These are phyloP conservation scores for Bolinopsis microptera DNA, from an alignment of 37 sponge, comb jelly and placozoan species.

Conservation along the genomic window DNA sequence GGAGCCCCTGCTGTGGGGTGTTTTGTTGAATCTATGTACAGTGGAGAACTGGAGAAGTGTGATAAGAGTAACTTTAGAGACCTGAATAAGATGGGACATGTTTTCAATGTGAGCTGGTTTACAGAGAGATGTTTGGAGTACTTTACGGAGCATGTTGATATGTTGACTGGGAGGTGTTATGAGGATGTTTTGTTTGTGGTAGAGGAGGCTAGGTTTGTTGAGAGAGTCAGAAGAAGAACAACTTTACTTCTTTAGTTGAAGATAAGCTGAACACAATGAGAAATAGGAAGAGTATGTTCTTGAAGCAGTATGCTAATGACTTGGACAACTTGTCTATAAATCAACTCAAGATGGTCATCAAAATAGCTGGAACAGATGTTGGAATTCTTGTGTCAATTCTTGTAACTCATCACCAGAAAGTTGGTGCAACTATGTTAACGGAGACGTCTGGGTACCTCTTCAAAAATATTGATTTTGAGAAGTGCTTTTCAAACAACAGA, in stretches of 20 bases:
- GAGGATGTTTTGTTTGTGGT: neutral
- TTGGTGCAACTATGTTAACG: neutral
- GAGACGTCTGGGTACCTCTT: neutral
- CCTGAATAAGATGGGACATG: neutral
- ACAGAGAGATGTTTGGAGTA: neutral
- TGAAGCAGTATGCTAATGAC: neutral
- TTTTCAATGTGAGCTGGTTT: neutral
- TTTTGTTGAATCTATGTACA: neutral
- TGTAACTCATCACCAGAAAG: neutral
- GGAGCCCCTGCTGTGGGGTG: neutral
- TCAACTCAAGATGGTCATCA: neutral
- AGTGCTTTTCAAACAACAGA: neutral
- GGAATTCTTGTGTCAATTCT: neutral
- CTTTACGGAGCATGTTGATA: neutral
- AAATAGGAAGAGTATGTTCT: neutral
- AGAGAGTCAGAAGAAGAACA: neutral
- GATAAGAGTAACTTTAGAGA: neutral
- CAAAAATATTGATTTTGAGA: neutral
- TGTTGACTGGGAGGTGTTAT: neutral
- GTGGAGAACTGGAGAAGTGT: neutral
- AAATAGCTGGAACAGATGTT: neutral
- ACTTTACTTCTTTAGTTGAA: neutral
- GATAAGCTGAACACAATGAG: neutral
- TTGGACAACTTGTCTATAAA: neutral
- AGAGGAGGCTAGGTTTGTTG: neutral